Evolutionary conservation across 2,113 vertebrate species (phyloP), one percentile per base, ranked within the genome.

Genomic region (Peromyscus polionotus): DNA sequence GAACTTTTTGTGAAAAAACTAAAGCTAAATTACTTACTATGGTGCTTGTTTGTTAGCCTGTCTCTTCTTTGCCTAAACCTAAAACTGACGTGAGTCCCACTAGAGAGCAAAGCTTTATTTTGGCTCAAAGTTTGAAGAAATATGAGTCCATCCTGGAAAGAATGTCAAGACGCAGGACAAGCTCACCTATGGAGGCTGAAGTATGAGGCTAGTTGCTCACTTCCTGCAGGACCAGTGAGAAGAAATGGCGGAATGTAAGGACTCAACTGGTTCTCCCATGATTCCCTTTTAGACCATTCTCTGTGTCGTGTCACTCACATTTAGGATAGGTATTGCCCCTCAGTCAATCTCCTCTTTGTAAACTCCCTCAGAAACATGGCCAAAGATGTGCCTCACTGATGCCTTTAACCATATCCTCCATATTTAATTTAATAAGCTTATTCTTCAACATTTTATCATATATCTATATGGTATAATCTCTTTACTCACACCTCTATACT

Each of bases 11-110:
- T 73, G n/a, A 84, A 7, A 90, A 91, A 65, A 54, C 2, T 31
- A 95, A 95, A 80, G 39, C 16, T 48, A 95, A 65, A 88, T 96
- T 88, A 79, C 57, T 93, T 95, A 36, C 26, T 90, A 33, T 61
- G 20, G 19, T 92, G 5, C 22, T 14, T 89, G 3, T 11, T 26
- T 42, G 8, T 73, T 31, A 59, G 17, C 7, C 36, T 57, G 5
- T 72, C 8, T 54, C 12, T 68, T 87, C 20, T 28, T 57, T 88
- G 33, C 33, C 33, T 42, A 42, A 42, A 57, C 68, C 7, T 28
- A 42, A 54, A n/a, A 12, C 20, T 88, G 45, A 54, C 45, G 54
- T 24, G 33, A 36, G 16, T 33, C 11, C 54, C 6, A 51, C 33
- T 14, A 9, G 31, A 24, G 51, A 20, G 16, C 24, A 11, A 19